These are phyloP conservation scores for Samia ricini DNA, from an alignment of 1,140 invertebrate genomes.

Conservation along the genomic window DNA sequence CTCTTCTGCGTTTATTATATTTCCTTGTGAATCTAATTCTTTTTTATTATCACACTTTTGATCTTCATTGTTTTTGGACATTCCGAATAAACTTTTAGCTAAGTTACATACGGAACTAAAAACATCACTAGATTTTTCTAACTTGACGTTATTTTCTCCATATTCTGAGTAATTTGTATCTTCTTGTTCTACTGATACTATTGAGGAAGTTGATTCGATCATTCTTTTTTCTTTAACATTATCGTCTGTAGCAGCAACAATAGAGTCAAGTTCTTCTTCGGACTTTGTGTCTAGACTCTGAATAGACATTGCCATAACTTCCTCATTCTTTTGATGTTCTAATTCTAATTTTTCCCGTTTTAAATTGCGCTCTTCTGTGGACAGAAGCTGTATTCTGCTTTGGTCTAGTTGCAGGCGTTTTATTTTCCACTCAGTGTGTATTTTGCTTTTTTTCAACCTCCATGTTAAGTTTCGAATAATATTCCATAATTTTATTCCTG, in stretches of 20 bases:
- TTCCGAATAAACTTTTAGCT: slow-evolving; percentile 55
- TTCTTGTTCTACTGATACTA: slow-evolving; percentile 18
- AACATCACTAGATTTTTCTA: slow-evolving; percentile 42
- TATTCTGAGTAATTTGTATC: slow-evolving; percentile 24
- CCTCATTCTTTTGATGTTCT: slow-evolving; percentile 65
- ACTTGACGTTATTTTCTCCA: slow-evolving; percentile 36
- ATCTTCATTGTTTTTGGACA: slow-evolving; percentile 35
- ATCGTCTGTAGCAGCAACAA: slow-evolving; percentile 17
- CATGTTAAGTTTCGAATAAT: slow-evolving; percentile 78
- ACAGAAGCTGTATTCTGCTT: slow-evolving; percentile 73
- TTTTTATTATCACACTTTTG: slow-evolving; percentile 53
- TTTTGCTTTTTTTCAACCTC: slow-evolving; percentile 77
- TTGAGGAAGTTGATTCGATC: slow-evolving; percentile 27
- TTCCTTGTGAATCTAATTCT: slow-evolving; percentile 60
- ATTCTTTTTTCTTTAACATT: slow-evolving; percentile 15
- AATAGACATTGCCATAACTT: slow-evolving; percentile 63
- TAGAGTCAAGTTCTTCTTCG: slow-evolving; percentile 35
- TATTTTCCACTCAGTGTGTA: slow-evolving; percentile 79
- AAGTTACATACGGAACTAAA: slow-evolving; percentile 55
- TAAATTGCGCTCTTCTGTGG: slow-evolving; percentile 70
- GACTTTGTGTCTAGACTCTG: slow-evolving; percentile 50
- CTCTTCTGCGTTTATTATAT: slow-evolving; percentile 43
- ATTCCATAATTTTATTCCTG: slow-evolving; percentile 76
- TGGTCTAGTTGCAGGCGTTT: slow-evolving; percentile 79
- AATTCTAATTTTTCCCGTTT: slow-evolving; percentile 71